A percentile compares a stretch with the other conserved stretches of the same genome.
Evolutionary conservation across 1,140 invertebrate species (phyloP).

Genomic region (Saccostrea glomerata): DNA sequence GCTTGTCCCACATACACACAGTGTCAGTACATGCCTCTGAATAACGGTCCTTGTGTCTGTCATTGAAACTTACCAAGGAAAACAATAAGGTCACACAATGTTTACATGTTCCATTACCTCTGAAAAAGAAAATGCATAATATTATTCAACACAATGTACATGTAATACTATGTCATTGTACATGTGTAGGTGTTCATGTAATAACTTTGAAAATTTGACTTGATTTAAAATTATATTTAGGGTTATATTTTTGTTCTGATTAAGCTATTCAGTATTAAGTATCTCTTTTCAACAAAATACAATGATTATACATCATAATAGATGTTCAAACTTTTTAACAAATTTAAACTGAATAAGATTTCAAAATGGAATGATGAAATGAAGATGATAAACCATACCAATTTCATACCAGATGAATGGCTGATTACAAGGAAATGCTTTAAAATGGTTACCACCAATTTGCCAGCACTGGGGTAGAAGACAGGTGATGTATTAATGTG

Average conservation of each 20-base stretch:
- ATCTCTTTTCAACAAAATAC: not conserved
- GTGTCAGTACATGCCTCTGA: constrained; percentile 47
- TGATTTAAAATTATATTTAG: no score
- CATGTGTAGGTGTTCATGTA: not conserved
- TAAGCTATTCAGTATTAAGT: not conserved
- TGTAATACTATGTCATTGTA: no score
- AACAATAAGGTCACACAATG: constrained; percentile 41
- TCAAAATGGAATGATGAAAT: not conserved
- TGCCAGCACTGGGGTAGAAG: no score
- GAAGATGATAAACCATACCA: not conserved
- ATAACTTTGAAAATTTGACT: not conserved
- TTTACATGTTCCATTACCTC: constrained; percentile 43
- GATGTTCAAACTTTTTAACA: not conserved
- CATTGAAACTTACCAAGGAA: constrained; percentile 39
- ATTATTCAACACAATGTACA: not conserved
- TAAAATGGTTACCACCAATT: no score
- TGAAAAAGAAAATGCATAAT: constrained; percentile 24
- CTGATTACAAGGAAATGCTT: no score
- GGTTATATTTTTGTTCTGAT: no score
- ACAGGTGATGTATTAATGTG: no score
- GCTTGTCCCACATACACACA: constrained; percentile 42
- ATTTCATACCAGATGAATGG: not conserved
- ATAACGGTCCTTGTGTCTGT: constrained; percentile 39
- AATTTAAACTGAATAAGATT: not conserved
- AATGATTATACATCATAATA: no score